phyloP scores from a whole-genome alignment of 2,113 vertebrate genomes.

The Edolisoma coerulescens region DNA sequence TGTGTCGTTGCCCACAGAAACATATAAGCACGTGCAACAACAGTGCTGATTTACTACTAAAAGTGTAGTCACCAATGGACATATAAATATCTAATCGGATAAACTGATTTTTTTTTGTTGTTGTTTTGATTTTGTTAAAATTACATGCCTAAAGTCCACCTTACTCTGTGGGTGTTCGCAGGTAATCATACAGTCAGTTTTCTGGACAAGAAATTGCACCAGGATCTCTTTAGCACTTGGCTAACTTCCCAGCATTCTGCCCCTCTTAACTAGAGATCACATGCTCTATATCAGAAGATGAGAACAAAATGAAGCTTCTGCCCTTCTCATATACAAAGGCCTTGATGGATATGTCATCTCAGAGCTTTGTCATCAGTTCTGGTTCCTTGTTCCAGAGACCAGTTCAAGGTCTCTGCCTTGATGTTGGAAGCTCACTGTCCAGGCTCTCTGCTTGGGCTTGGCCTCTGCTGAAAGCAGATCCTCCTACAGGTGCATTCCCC shows the following conservation, averaged over 20 bases:
- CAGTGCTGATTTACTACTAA: background rate
- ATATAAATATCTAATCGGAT: background rate
- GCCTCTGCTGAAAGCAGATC: background rate
- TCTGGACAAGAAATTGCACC: background rate
- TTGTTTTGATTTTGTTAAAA: background rate
- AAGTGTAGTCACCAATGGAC: background rate
- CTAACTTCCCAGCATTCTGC: background rate
- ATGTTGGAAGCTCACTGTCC: background rate
- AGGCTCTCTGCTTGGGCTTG: background rate
- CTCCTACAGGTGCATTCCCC: constrained; percentile 26
- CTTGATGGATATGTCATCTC: background rate
- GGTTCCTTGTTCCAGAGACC: background rate
- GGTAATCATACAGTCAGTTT: background rate
- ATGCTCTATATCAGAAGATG: background rate
- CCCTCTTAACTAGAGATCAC: background rate
- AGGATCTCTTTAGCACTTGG: background rate
- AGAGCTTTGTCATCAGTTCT: background rate
- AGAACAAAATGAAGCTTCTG: background rate
- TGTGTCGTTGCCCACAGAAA: background rate
- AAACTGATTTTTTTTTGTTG: background rate
- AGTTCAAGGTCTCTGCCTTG: background rate
- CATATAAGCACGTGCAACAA: background rate
- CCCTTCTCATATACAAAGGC: background rate
- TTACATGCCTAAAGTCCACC: background rate
- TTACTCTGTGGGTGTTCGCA: background rate